phyloP scores from a whole-genome alignment of 2,888 invertebrate genomes.

The Eupithecia centaureata region DNA sequence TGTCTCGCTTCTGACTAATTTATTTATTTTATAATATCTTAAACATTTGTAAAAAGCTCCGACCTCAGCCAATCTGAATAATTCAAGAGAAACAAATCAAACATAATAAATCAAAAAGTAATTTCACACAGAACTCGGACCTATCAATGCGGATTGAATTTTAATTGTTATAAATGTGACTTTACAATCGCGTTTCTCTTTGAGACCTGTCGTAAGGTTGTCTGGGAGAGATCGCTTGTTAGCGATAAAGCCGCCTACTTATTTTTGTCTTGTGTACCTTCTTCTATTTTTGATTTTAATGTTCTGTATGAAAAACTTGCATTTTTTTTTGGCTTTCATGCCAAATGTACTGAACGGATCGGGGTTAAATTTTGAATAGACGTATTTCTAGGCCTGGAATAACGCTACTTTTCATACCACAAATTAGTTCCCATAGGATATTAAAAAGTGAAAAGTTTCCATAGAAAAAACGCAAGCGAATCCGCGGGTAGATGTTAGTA shows the following conservation, averaged over 20 bases:
- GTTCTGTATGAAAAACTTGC: no score
- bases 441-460: no score
- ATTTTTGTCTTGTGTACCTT: neutral
- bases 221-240: neutral
- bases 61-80: neutral
- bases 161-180: conserved; percentile 37
- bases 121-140: neutral
- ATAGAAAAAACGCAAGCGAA: no score
- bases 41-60: neutral
- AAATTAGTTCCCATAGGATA: no score
- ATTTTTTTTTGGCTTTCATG: no score
- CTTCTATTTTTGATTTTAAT: no score
- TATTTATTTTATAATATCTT: neutral
- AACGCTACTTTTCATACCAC: no score
- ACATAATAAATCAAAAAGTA: conserved; percentile 12
- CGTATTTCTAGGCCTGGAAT: no score
- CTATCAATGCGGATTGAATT: conserved; percentile 32
- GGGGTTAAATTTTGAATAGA: no score
- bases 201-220: neutral
- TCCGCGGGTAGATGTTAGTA: no score
- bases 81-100: conserved; percentile 5
- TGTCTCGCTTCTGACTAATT: neutral
- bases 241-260: no score
- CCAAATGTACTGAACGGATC: no score
- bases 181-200: conserved; percentile 11